Conservation (phyloP, 2,797 vertebrate genomes). For the Pseudocheirus occidentalis region DNA sequence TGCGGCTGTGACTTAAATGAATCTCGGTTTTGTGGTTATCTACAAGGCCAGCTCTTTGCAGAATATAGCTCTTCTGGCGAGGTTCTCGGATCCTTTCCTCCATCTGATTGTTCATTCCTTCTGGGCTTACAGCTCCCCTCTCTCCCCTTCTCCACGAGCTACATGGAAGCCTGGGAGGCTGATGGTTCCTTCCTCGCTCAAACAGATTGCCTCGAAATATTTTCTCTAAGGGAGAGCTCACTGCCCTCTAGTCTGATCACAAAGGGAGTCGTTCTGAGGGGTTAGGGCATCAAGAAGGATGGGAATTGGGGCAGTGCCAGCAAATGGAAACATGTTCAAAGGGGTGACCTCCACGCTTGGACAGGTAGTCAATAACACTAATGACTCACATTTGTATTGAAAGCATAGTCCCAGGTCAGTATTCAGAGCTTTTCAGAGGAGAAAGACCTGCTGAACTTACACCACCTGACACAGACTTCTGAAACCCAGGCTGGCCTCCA, state of each 20-base stretch:
- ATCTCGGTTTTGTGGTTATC: background rate
- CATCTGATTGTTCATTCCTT: background rate
- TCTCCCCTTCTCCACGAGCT: background rate
- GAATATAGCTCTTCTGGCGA: background rate
- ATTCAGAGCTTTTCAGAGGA: background rate
- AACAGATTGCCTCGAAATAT: background rate
- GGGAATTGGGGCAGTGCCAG: background rate
- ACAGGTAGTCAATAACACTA: background rate
- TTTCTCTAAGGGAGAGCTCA: background rate
- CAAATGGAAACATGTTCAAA: background rate
- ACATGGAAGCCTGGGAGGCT: background rate
- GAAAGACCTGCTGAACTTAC: background rate
- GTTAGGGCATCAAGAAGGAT: background rate
- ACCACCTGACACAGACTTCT: background rate
- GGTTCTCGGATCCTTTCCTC: background rate
- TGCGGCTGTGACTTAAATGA: background rate
- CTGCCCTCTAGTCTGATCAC: background rate
- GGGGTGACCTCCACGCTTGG: background rate
- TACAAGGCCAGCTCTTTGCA: background rate
- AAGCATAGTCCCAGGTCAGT: background rate
- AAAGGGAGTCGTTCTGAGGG: background rate
- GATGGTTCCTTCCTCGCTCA: background rate
- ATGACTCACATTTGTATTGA: background rate
- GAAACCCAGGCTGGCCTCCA: background rate
- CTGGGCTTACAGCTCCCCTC: background rate